These are phyloP conservation scores for Phrixothrix hirtus DNA, from an alignment of 2,888 invertebrate genomes.

Conservation along the genomic window DNA sequence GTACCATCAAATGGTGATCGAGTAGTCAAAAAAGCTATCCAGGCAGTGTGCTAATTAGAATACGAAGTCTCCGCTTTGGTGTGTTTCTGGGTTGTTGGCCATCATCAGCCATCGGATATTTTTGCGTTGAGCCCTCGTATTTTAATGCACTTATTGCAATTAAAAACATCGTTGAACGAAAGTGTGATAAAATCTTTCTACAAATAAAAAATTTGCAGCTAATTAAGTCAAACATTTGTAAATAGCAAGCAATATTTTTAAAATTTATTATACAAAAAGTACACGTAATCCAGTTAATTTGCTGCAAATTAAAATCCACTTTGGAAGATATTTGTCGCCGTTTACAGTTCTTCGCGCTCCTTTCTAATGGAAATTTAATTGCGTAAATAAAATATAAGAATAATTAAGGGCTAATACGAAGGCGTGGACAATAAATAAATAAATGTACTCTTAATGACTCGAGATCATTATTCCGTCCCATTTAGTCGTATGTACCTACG, in stretches of 20 bases:
- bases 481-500: background rate
- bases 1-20: no score
- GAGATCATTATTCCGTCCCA: conserved; percentile 17
- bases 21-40: no score
- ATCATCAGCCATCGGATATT: no score
- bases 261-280: no score
- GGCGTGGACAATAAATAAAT: conserved; percentile 21
- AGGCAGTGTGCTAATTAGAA: no score
- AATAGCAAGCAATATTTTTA: no score
- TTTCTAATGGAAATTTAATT: conserved; percentile 39
- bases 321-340: conserved; percentile 34
- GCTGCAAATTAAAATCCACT: conserved; percentile 33
- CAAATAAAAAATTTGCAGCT: no score
- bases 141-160: background rate
- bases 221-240: no score
- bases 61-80: no score
- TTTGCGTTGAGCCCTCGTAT: no score
- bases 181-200: no score
- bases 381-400: conserved; percentile 34
- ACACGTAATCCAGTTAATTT: conserved; percentile 12
- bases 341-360: conserved; percentile 13
- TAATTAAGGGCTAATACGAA: conserved; percentile 22
- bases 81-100: no score
- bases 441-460: conserved; percentile 17
- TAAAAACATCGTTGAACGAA: background rate